A percentile compares a stretch with the other conserved stretches of the same genome.
Conservation (phyloP, 2,113 vertebrate genomes). For the Leucosticte australis region DNA sequence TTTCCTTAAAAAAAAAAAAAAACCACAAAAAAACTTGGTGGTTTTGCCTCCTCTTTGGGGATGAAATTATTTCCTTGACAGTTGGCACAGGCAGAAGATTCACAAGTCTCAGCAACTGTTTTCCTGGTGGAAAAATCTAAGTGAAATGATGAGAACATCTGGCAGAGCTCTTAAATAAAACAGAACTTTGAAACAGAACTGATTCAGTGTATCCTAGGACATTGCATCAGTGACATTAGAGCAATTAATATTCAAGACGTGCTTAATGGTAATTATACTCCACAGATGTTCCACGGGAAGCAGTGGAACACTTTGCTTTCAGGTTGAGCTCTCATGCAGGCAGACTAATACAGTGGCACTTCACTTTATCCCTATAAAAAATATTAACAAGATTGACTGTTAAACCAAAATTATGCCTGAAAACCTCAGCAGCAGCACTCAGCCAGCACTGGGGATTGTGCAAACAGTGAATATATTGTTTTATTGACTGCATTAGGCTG, state of each 20-base stretch:
- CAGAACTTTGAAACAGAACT: constrained; percentile 54
- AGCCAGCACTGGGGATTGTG: not conserved
- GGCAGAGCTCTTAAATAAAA: constrained; percentile 63
- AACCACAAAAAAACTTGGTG: not conserved
- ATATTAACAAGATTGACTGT: not conserved
- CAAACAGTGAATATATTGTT: not conserved
- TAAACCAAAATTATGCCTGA: not conserved
- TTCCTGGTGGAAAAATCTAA: constrained; percentile 63
- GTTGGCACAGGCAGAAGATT: constrained; percentile 47
- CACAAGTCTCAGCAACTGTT: constrained; percentile 62
- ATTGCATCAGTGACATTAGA: constrained; percentile 59
- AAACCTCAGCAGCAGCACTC: not conserved
- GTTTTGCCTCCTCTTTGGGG: constrained; percentile 33
- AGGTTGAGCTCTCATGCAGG: constrained; percentile 41
- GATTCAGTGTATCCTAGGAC: constrained; percentile 53
- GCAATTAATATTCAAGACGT: constrained; percentile 70
- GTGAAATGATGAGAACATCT: constrained; percentile 70
- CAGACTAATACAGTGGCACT: not conserved
- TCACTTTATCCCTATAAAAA: not conserved
- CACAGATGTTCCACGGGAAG: constrained; percentile 53
- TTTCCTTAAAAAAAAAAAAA: not conserved
- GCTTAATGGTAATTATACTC: constrained; percentile 64
- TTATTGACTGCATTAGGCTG: not conserved
- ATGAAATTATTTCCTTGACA: constrained; percentile 56
- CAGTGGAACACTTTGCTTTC: constrained; percentile 25